Percentiles rank a stretch among this genome's conserved stretches.
Conservation (phyloP, 2,113 vertebrate genomes). For the Syngnathoides biaculeatus region DNA sequence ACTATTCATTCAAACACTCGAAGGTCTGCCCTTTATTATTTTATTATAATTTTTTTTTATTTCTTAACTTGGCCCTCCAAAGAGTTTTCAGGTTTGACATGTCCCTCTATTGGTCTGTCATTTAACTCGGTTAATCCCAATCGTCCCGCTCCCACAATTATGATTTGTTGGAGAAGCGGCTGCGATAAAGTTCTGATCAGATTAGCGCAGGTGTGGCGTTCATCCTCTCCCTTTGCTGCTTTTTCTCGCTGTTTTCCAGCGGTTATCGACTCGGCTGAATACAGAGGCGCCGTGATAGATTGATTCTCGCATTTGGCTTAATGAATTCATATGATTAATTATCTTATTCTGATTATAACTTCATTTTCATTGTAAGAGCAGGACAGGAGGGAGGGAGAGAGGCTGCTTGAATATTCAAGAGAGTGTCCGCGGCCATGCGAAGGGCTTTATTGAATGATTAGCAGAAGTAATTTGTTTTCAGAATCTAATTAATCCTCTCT, state of each 20-base stretch:
- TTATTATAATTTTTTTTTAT: slow-evolving; percentile 43
- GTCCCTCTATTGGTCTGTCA: slow-evolving; percentile 2
- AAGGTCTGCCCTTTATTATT: slow-evolving; percentile 40
- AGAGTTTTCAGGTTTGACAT: neutral
- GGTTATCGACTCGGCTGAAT: slow-evolving; percentile 26
- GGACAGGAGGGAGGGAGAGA: slow-evolving; percentile 5
- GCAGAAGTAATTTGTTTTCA: slow-evolving; percentile 70
- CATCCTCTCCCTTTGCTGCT: slow-evolving; percentile 3
- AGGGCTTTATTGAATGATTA: slow-evolving; percentile 68
- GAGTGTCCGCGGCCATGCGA: slow-evolving; percentile 50
- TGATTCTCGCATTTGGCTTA: slow-evolving; percentile 31
- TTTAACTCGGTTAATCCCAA: slow-evolving; percentile 5
- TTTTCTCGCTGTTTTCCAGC: slow-evolving; percentile 25
- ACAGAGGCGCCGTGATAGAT: slow-evolving; percentile 30
- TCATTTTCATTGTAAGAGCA: slow-evolving; percentile 37
- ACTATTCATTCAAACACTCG: slow-evolving; percentile 57
- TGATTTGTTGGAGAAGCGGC: slow-evolving; percentile 5
- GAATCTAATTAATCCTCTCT: slow-evolving; percentile 67
- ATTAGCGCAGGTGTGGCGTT: slow-evolving; percentile 11
- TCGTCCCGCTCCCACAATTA: slow-evolving; percentile 1
- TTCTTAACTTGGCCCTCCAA: slow-evolving; percentile 11
- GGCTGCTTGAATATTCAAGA: slow-evolving; percentile 53
- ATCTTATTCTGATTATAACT: slow-evolving; percentile 44
- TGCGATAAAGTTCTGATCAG: slow-evolving; percentile 11
- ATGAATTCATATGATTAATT: slow-evolving; percentile 57